Base-by-base conservation (phyloP, 2,113 vertebrate genomes). In the Labrus mixtus region DNA sequence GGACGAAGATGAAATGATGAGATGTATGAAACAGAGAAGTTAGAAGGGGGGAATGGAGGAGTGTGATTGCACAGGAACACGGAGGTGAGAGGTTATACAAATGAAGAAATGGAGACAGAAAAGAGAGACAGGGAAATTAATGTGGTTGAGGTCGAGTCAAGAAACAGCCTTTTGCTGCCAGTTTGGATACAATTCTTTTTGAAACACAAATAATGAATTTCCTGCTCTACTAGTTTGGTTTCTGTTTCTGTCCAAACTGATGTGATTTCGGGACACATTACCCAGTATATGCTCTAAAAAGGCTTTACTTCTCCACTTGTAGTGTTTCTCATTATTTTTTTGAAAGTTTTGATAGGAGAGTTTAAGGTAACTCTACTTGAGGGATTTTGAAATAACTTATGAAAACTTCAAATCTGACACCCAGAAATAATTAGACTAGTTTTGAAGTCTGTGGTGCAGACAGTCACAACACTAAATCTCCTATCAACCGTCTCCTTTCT, bases 191-290 rank as follows among this genome's bases (percentile, higher is more conserved):
- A n/a, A 13, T 41, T 25, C 10, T 20, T 17, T 3, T 41, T 67
- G 58, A 15, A 43, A 56, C 55, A 29, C 41, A 73, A 86, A 75
- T 56, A 76, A 76, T 56, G 23, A 59, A 73, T 76, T 43, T 79
- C 43, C 58, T 79, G 68, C 61, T 81, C 46, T 71, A 39, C 48
- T 57, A 45, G 56, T 62, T 62, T 79, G 48, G 61, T 61, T n/a
- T n/a, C n/a, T n/a, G n/a, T 41, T 54, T 41, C 48, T 51, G 48
- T 51, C 48, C 67, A 57, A 25, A 15, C 68, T 72, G 64, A 60
- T 56, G 59, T 51, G 58, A 53, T 76, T 79, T 48, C 45, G 25
- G 71, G 48, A 73, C 55, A 73, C 56, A 76, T 65, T 25, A 41
- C 20, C 13, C 43, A 41, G n/a, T 8, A 20, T 16, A 20, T 33